Conservation (phyloP, 2,113 vertebrate genomes). For the Mesitornis unicolor region DNA sequence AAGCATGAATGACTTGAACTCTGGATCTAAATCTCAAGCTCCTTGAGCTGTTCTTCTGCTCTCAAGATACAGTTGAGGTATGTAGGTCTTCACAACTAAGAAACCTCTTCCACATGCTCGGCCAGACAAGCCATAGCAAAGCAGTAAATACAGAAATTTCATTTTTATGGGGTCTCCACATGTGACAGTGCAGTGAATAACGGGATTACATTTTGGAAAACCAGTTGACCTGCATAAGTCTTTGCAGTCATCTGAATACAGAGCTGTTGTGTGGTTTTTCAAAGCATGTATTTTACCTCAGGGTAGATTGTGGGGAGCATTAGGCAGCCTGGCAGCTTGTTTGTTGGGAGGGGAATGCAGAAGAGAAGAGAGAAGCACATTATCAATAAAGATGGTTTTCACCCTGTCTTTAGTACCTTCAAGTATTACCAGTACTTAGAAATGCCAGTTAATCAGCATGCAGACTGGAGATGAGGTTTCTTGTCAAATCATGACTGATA, state of each 20-base stretch:
- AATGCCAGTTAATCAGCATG: neutral
- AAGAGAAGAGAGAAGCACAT: neutral
- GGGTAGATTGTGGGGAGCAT: too few species aligned
- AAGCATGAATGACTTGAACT: neutral
- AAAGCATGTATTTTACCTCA: neutral
- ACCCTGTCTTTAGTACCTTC: neutral
- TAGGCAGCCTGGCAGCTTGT: neutral
- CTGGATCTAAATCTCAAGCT: neutral
- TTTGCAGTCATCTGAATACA: neutral
- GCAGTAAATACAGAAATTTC: neutral
- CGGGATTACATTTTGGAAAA: neutral
- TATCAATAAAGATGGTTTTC: too few species aligned
- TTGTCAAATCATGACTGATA: neutral
- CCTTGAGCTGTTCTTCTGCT: neutral
- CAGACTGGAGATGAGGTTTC: neutral
- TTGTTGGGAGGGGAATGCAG: neutral
- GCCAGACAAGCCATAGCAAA: neutral
- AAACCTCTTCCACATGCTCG: neutral
- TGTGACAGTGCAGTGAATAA: neutral
- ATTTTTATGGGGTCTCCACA: neutral
- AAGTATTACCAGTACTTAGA: neutral
- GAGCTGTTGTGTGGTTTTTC: neutral
- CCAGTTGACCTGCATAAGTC: fast-evolving
- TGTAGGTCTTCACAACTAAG: neutral
- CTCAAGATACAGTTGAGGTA: neutral